Base-by-base conservation (phyloP, 1,140 invertebrate genomes). In the Drosophila trapezifrons region DNA sequence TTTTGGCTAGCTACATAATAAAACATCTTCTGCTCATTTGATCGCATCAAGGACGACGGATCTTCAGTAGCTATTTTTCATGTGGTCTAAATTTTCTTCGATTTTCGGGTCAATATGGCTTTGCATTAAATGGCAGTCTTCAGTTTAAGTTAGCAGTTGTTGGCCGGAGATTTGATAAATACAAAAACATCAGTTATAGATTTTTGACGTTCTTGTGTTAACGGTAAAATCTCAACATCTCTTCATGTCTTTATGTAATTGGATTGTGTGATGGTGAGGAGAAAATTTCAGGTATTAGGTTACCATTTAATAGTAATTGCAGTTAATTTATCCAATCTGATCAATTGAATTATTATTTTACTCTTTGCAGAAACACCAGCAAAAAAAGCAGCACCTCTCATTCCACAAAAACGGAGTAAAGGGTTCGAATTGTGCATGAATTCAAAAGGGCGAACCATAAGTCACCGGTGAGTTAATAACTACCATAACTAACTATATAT, bases 381-480 rank as follows among this genome's bases (percentile, higher is more conserved):
- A 91, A 89, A 91, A 84, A 91, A 91, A 90, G 78, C 83, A 83
- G 86, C 86, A 90, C 91, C 79, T 83, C 86, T 90, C 91, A 89
- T 90, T 92, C 85, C 76, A 83, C 80, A 81, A 90, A 79, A 91
- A 90, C 90, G 90, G 78, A 91, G 83, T 90, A 91, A 91, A 76
- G 73, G 78, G 76, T 91, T 91, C 89, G 76, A 80, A 74, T 87
- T 90, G 91, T 92, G 91, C 89, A 92, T 92, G 91, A 92, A 91
- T 91, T 92, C 85, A 82, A 90, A 92, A 90, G 90, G 91, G 90
- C 84, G 89, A 86, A 91, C 86, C 81, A 91, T 91, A 90, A 91
- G 91, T 92, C 91, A 92, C 87, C 87, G 91, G 91, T 92, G 70
- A 87, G 87, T 51, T 69, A 35, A 9, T 22, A n/a, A n/a, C n/a